Conservation (phyloP, 2,888 invertebrate species). For the Bombylius major region DNA sequence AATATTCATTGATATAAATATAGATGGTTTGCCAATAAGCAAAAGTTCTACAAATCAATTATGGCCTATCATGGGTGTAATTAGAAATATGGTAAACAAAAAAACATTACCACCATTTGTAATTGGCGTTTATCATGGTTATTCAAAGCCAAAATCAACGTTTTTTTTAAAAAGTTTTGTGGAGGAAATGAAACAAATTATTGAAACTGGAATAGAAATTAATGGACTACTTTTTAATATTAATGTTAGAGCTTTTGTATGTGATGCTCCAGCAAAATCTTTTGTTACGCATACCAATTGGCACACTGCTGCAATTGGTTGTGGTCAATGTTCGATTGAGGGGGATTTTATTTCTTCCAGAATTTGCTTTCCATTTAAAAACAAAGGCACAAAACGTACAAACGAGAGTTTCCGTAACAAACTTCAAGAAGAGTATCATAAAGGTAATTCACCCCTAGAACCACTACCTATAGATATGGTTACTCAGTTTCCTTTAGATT, state of each 20-base stretch:
- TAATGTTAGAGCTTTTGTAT: not conserved
- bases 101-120: not conserved
- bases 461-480: not conserved
- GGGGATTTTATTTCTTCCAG: not conserved
- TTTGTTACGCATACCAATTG: not conserved
- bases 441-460: not conserved
- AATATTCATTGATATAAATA: too few species aligned
- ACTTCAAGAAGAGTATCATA: not conserved
- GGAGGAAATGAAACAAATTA: not conserved
- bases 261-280: not conserved
- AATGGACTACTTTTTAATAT: not conserved
- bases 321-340: not conserved
- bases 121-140: slow-evolving; percentile 1
- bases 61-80: not conserved
- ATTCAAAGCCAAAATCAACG: not conserved
- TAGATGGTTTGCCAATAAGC: too few species aligned
- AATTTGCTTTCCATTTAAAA: not conserved
- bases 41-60: too few species aligned
- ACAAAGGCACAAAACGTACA: not conserved
- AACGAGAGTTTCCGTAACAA: not conserved
- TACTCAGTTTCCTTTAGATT: not conserved
- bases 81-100: not conserved
- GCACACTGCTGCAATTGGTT: not conserved
- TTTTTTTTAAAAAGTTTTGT: not conserved
- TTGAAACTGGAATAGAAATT: not conserved